Evolutionary conservation across 2,797 vertebrate species (phyloP).

Genomic region (Staurois parvus): DNA sequence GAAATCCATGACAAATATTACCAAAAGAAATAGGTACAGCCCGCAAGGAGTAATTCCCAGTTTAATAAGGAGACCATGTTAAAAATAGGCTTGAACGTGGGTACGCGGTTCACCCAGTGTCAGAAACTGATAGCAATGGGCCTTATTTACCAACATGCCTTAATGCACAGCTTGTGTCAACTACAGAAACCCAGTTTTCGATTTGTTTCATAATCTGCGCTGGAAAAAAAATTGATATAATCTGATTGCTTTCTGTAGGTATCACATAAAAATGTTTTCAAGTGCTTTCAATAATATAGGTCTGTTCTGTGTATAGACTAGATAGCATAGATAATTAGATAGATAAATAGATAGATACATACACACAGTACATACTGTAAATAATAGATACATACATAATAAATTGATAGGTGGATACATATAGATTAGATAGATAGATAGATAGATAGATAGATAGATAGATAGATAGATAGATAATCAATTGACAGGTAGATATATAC

Average conservation of each 20-base stretch:
- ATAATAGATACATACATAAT: background rate
- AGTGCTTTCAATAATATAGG: no score
- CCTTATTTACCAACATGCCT: no score
- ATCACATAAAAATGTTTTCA: no score
- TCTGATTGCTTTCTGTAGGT: no score
- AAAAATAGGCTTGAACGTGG: background rate
- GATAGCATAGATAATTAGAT: no score
- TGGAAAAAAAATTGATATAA: no score
- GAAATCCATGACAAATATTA: slow-evolving; percentile 37
- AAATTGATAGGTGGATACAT: background rate
- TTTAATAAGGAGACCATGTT: slow-evolving; percentile 32
- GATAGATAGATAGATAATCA: background rate
- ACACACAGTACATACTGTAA: background rate
- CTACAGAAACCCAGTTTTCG: no score
- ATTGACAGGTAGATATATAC: background rate
- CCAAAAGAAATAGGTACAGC: slow-evolving; percentile 42
- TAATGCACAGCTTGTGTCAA: no score
- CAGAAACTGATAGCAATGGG: background rate
- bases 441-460: background rate
- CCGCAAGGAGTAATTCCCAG: slow-evolving; percentile 44
- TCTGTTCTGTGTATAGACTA: no score
- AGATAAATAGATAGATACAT: background rate
- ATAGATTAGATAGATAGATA: background rate
- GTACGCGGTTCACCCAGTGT: background rate
- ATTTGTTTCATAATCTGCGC: no score